phyloP scores from a whole-genome alignment of 2,113 vertebrate species.

The Oreochromis spilurus region DNA sequence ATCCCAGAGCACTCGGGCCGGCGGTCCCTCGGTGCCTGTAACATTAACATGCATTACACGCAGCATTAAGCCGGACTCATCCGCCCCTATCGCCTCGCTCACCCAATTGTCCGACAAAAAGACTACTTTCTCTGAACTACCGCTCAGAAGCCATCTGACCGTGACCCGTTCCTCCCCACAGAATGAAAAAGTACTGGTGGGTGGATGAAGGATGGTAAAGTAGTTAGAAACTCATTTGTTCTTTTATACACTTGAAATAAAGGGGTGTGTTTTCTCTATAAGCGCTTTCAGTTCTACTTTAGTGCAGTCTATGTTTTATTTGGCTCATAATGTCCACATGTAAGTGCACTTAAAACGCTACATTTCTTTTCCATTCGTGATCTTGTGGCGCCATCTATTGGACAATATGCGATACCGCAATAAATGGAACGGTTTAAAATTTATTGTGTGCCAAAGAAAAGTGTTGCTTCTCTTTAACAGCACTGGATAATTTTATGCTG shows the following conservation, averaged over 20 bases:
- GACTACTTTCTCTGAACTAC: conserved; percentile 39
- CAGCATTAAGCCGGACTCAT: conserved; percentile 65
- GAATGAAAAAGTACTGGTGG: not conserved
- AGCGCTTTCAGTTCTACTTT: not conserved
- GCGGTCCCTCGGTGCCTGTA: conserved; percentile 56
- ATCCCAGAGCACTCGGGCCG: conserved; percentile 64
- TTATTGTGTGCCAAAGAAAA: not conserved
- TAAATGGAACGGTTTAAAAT: not conserved
- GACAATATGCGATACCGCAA: not conserved
- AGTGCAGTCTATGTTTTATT: not conserved
- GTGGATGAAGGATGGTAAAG: not conserved
- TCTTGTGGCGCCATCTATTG: conserved; percentile 63
- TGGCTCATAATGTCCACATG: not conserved
- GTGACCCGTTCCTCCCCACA: conserved; percentile 1
- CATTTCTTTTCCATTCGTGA: not conserved
- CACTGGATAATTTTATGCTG: not conserved
- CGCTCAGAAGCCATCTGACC: conserved; percentile 34
- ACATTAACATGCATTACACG: conserved; percentile 77
- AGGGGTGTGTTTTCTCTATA: not conserved
- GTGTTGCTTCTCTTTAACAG: not conserved
- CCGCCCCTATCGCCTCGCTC: conserved; percentile 45
- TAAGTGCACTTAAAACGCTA: not conserved
- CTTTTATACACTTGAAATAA: not conserved
- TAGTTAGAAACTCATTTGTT: not conserved
- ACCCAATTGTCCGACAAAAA: conserved; percentile 47